Evolutionary conservation across 2,113 vertebrate species (phyloP).

Genomic region (Natator depressus): DNA sequence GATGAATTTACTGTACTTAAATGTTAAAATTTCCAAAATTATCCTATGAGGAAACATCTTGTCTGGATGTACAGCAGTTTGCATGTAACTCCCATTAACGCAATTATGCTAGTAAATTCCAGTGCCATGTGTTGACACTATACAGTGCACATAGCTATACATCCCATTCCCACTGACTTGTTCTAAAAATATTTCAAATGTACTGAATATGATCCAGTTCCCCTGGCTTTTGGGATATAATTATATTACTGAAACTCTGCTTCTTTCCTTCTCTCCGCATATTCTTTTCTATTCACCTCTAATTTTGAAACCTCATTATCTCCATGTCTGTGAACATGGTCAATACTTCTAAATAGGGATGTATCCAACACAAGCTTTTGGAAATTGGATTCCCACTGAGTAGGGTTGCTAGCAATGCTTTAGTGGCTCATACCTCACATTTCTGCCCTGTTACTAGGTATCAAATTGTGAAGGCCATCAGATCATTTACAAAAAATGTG

Average conservation of each 20-base stretch:
- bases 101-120: slow-evolving; percentile 26
- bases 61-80: background rate
- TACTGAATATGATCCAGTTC: background rate
- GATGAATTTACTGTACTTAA: background rate
- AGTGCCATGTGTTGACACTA: background rate
- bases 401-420: background rate
- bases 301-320: background rate
- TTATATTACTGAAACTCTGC: background rate
- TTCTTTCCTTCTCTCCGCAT: background rate
- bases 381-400: slow-evolving; percentile 18
- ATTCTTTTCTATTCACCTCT: slow-evolving; percentile 1
- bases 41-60: background rate
- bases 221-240: slow-evolving; percentile 17
- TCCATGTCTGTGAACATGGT: slow-evolving; percentile 21
- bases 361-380: background rate
- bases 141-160: slow-evolving; percentile 24
- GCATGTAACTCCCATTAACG: background rate
- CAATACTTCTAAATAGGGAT: background rate
- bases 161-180: background rate
- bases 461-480: background rate
- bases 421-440: background rate
- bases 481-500: background rate
- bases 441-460: background rate
- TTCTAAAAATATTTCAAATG: slow-evolving; percentile 7
- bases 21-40: background rate